Percentiles rank a stretch among this genome's conserved stretches.
Conservation (phyloP, 2,797 vertebrate species). For the Tinamus major region DNA sequence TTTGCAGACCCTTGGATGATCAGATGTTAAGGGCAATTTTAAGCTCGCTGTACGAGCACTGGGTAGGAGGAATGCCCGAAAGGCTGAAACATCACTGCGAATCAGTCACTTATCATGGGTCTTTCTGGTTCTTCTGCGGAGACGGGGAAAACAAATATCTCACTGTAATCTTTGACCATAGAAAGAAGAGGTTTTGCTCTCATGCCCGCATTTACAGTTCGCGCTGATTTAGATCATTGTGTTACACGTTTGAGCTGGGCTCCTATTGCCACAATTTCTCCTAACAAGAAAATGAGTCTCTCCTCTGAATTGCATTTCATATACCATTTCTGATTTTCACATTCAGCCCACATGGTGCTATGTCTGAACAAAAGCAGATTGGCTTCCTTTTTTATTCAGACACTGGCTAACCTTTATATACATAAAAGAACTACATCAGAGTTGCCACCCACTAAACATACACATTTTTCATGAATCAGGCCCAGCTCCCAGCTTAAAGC, state of each 20-base stretch:
- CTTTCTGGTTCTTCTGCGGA: background rate
- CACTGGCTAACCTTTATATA: slow-evolving; percentile 46
- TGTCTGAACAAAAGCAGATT: slow-evolving; percentile 67
- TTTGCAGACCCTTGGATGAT: background rate
- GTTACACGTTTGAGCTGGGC: background rate
- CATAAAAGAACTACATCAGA: slow-evolving; percentile 47
- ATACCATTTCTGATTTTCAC: slow-evolving; percentile 36
- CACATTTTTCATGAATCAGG: slow-evolving; percentile 28
- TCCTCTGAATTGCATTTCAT: background rate
- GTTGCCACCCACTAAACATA: slow-evolving; percentile 47
- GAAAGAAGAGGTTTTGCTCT: background rate
- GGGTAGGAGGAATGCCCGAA: background rate
- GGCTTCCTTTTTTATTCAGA: slow-evolving; percentile 63
- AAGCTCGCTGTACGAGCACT: fast-evolving
- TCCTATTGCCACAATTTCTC: slow-evolving; percentile 10
- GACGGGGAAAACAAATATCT: background rate
- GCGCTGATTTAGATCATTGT: background rate
- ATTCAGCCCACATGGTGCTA: slow-evolving; percentile 49
- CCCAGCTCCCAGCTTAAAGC: slow-evolving; percentile 14
- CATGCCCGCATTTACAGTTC: background rate
- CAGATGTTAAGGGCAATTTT: background rate
- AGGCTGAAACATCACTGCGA: background rate
- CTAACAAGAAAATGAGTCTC: slow-evolving; percentile 42
- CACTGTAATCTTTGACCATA: background rate
- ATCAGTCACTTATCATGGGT: background rate